phyloP scores from a whole-genome alignment of 1,140 invertebrate species.

The Oedothorax gibbosus region DNA sequence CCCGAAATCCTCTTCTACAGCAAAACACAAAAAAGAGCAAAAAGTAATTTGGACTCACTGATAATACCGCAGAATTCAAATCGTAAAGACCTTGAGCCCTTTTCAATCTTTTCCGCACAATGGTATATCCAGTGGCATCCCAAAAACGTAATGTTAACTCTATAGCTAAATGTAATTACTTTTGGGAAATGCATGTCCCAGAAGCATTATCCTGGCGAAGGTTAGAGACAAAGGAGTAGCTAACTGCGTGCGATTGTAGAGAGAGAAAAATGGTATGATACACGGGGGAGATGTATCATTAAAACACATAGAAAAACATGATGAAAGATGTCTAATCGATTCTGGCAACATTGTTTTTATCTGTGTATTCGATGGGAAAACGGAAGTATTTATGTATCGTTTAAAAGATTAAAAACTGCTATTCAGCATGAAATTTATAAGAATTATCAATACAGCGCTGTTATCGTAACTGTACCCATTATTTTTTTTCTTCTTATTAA shows the following conservation, averaged over 20 bases:
- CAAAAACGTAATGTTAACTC: slow-evolving; percentile 55
- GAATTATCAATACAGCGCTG: neutral
- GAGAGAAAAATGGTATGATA: neutral
- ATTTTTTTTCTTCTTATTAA: too few species aligned
- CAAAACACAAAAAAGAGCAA: neutral
- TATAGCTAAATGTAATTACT: slow-evolving; percentile 58
- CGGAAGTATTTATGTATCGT: neutral
- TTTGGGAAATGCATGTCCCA: slow-evolving; percentile 30
- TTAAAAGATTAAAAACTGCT: too few species aligned
- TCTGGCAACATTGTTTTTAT: too few species aligned
- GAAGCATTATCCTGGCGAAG: slow-evolving; percentile 33
- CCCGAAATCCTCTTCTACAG: too few species aligned
- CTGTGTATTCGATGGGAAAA: neutral
- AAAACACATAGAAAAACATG: too few species aligned
- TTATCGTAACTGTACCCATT: neutral
- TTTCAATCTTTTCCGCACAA: slow-evolving; percentile 34
- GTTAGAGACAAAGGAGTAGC: neutral
- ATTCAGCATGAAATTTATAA: too few species aligned
- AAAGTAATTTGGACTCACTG: slow-evolving; percentile 38
- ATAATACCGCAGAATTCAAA: slow-evolving; percentile 44
- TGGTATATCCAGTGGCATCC: slow-evolving; percentile 10
- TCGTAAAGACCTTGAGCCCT: slow-evolving; percentile 27
- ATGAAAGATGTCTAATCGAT: too few species aligned
- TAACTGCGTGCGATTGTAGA: neutral
- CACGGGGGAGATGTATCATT: too few species aligned